Percentiles rank a stretch among this genome's conserved stretches.
phyloP scores from a whole-genome alignment of 2,113 vertebrate species.

The Gopherus flavomarginatus region DNA sequence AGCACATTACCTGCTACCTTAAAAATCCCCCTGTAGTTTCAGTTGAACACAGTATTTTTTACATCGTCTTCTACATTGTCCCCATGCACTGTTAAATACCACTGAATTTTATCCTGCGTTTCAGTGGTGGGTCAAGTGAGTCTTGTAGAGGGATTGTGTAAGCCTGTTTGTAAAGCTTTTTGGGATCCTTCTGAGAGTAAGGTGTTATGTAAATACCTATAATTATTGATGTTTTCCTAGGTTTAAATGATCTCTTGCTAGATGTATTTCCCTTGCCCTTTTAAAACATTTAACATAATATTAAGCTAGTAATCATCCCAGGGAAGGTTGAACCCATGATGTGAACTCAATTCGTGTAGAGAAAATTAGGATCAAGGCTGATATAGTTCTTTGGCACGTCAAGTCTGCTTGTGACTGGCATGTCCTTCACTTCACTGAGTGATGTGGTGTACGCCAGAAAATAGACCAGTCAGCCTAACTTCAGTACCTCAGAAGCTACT shows the following conservation, averaged over 20 bases:
- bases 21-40: neutral
- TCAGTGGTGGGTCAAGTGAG: neutral
- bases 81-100: neutral
- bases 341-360: neutral
- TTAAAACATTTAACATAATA: neutral
- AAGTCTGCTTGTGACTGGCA: constrained; percentile 53
- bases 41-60: neutral
- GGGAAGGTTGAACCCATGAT: neutral
- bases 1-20: neutral
- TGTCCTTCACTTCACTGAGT: constrained; percentile 60
- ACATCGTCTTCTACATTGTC: neutral
- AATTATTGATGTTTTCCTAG: neutral
- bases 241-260: neutral
- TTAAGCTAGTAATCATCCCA: neutral
- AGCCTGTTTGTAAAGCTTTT: neutral
- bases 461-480: no score
- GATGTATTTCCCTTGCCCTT: neutral
- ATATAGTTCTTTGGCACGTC: neutral
- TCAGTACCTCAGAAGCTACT: no score
- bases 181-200: neutral
- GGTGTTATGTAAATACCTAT: neutral
- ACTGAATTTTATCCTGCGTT: neutral
- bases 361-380: constrained; percentile 8
- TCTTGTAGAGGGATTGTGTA: neutral
- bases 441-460: constrained; percentile 58